Evolutionary conservation across 2,888 invertebrate species (phyloP).

Genomic region (Heliconius erato): DNA sequence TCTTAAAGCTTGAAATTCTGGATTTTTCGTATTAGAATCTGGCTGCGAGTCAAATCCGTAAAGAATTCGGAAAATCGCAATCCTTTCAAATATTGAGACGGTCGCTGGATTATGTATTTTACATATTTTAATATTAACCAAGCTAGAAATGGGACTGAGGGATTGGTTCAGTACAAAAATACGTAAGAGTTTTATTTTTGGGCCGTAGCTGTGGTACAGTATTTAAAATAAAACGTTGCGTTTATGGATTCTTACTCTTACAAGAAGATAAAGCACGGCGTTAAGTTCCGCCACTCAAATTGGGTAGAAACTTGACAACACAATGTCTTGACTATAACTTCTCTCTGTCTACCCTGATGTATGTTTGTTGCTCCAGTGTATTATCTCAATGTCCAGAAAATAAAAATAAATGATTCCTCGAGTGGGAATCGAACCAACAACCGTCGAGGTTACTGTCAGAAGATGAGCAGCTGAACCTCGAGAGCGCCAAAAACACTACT

Average conservation of each 20-base stretch:
- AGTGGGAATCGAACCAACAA: neutral
- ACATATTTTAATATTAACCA: constrained; percentile 15
- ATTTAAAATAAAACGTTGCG: neutral
- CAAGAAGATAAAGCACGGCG: neutral
- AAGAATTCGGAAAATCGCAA: constrained; percentile 35
- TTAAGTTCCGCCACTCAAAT: neutral
- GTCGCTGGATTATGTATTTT: constrained; percentile 22
- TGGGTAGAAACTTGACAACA: too few species aligned
- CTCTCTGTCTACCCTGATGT: too few species aligned
- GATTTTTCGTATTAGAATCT: constrained; percentile 16
- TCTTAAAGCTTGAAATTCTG: neutral
- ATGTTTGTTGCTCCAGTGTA: too few species aligned
- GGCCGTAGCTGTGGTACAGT: neutral
- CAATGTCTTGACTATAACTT: too few species aligned
- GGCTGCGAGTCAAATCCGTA: constrained; percentile 22
- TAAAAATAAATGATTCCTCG: neutral
- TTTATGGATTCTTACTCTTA: neutral
- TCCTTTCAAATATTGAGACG: constrained; percentile 23
- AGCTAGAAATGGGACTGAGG: neutral
- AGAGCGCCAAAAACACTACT: too few species aligned
- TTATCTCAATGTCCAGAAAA: too few species aligned
- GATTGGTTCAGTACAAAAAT: neutral
- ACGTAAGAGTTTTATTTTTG: neutral
- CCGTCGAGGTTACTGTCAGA: too few species aligned
- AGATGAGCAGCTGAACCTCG: too few species aligned